phyloP scores from a whole-genome alignment of 2,797 vertebrate species.

The Melanotaenia boesemani region DNA sequence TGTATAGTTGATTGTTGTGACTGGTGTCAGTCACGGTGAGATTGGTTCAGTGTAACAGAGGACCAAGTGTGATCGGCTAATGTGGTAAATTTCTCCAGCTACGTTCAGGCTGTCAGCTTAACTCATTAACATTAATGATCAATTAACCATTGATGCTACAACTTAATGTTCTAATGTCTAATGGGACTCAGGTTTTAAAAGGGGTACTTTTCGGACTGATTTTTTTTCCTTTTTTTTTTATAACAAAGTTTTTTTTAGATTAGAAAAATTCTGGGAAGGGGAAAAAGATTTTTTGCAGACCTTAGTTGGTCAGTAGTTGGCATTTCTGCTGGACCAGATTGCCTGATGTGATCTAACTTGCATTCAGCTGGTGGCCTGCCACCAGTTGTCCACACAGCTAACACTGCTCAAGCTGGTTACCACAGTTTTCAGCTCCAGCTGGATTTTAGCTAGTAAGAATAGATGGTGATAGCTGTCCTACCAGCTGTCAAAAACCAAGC shows the following conservation, averaged over 20 bases:
- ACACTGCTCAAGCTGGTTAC: not conserved
- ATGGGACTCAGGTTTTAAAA: too few relatives aligned
- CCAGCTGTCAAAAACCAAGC: not conserved
- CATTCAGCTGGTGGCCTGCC: not conserved
- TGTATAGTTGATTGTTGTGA: not conserved
- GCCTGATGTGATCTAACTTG: not conserved
- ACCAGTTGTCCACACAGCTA: not conserved
- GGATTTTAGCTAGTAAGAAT: not conserved
- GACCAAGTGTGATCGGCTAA: not conserved
- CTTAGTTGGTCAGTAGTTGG: not conserved
- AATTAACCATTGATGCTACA: too few relatives aligned
- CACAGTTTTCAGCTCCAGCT: not conserved
- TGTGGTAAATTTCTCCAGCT: not conserved
- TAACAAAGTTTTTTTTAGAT: too few relatives aligned
- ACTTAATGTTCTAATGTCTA: too few relatives aligned
- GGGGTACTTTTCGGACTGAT: too few relatives aligned
- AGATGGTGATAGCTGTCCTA: not conserved
- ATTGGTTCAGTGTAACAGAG: constrained; percentile 24
- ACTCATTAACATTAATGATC: too few relatives aligned
- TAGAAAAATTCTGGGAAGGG: not conserved
- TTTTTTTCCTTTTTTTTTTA: too few relatives aligned
- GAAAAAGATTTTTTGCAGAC: not conserved
- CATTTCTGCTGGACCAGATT: not conserved
- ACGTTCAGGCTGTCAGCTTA: not conserved
- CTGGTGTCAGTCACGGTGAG: constrained; percentile 13